Percentiles rank a stretch among this genome's conserved stretches.
Evolutionary conservation across 1,140 invertebrate species (phyloP).

Genomic region (Nebria ingens): DNA sequence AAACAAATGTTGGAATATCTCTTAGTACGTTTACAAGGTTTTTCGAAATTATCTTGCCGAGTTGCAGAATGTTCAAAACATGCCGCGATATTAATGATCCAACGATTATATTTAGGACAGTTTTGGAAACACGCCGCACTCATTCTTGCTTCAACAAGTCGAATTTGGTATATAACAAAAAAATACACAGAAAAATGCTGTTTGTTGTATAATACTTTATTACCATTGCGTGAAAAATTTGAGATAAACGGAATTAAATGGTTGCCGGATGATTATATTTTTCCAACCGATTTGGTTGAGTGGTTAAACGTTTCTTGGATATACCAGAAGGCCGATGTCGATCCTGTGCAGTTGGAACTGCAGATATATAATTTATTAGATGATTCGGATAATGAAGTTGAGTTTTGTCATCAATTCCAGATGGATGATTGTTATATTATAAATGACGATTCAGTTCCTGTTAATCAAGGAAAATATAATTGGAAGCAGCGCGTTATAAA

Average conservation of each 20-base stretch:
- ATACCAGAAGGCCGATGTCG: slow-evolving; percentile 18
- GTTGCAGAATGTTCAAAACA: slow-evolving; percentile 28
- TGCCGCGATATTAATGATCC: slow-evolving; percentile 30
- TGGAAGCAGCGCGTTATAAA: no score
- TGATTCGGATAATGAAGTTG: slow-evolving; percentile 18
- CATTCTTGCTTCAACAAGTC: slow-evolving; percentile 35
- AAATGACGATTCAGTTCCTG: slow-evolving; percentile 20
- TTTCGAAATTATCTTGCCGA: slow-evolving; percentile 36
- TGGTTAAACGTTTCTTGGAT: slow-evolving; percentile 39
- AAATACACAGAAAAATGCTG: slow-evolving; percentile 33
- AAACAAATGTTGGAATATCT: slow-evolving; percentile 40
- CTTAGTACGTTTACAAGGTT: slow-evolving; percentile 38
- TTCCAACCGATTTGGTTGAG: slow-evolving; percentile 33
- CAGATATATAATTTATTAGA: slow-evolving; percentile 15
- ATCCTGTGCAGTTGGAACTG: slow-evolving; percentile 13
- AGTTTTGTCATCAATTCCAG: slow-evolving; percentile 18
- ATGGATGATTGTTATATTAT: slow-evolving; percentile 19
- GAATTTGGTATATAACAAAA: slow-evolving; percentile 35
- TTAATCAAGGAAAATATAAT: no score
- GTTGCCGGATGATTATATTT: slow-evolving; percentile 32
- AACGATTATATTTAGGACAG: slow-evolving; percentile 36
- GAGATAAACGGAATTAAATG: slow-evolving; percentile 31
- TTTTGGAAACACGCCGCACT: slow-evolving; percentile 36
- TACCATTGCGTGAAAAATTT: slow-evolving; percentile 29
- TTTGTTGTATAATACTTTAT: slow-evolving; percentile 36